phyloP scores from a whole-genome alignment of 1,140 invertebrate genomes.

The Drosophila orena region DNA sequence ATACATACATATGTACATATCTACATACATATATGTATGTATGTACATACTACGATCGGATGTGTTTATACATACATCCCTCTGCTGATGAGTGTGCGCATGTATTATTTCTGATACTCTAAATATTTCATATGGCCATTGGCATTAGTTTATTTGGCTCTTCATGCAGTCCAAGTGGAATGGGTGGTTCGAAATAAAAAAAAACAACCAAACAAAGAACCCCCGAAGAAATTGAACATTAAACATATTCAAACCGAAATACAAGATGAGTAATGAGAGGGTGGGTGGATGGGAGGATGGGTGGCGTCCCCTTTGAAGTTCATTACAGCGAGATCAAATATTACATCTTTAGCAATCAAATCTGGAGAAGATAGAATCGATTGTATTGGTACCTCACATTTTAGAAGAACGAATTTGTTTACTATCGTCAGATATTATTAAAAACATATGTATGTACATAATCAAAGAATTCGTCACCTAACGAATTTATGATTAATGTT shows the following conservation, averaged over 20 bases:
- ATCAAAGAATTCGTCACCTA: too few relatives aligned
- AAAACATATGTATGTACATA: too few relatives aligned
- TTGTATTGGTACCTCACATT: too few relatives aligned
- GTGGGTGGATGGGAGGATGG: neutral
- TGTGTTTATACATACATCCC: conserved; percentile 3
- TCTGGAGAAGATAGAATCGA: neutral
- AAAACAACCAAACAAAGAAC: conserved; percentile 48
- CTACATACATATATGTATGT: too few relatives aligned
- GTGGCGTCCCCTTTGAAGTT: conserved; percentile 34
- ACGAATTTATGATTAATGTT: neutral
- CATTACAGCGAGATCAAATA: neutral
- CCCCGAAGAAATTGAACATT: conserved; percentile 15
- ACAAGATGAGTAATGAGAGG: conserved; percentile 18
- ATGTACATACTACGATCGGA: too few relatives aligned
- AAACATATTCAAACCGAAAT: conserved; percentile 30
- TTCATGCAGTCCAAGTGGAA: conserved; percentile 53
- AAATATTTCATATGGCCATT: conserved; percentile 63
- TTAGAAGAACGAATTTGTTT: too few relatives aligned
- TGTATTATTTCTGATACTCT: conserved; percentile 63
- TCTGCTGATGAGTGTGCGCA: neutral
- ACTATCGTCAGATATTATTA: too few relatives aligned
- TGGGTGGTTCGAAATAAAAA: conserved; percentile 18
- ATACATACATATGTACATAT: too few relatives aligned
- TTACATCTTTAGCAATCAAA: neutral
- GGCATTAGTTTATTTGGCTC: conserved; percentile 73